Evolutionary conservation across 2,797 vertebrate genomes (phyloP).

Genomic region (Nyctalus aviator): DNA sequence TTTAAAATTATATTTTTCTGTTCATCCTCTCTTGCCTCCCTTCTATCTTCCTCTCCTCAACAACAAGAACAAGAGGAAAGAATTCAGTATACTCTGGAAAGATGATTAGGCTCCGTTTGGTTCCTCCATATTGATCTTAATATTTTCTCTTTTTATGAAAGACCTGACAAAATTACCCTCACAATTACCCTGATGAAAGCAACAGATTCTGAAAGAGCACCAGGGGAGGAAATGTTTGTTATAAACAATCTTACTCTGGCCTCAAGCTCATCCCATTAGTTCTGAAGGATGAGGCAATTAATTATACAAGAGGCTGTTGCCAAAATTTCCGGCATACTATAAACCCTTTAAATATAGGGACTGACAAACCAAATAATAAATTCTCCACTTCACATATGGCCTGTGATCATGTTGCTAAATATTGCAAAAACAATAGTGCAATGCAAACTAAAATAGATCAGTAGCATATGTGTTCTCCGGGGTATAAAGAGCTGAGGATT

Average conservation of each 20-base stretch:
- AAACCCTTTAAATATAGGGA: constrained; percentile 58
- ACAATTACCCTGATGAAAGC: constrained; percentile 25
- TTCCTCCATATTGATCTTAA: background rate
- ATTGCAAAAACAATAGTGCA: constrained; percentile 42
- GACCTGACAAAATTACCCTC: constrained; percentile 51
- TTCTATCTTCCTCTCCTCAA: background rate
- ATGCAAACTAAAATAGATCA: constrained; percentile 12
- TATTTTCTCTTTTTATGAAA: constrained; percentile 53
- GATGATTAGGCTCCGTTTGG: background rate
- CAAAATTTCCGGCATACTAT: constrained; percentile 59
- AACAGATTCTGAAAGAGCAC: constrained; percentile 41
- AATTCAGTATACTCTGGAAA: background rate
- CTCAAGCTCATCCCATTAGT: constrained; percentile 60
- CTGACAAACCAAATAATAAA: constrained; percentile 56
- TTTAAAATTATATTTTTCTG: constrained; percentile 26
- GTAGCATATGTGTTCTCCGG: background rate
- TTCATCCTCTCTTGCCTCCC: background rate
- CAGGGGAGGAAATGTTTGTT: constrained; percentile 23
- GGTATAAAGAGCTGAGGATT: background rate
- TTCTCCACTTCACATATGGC: constrained; percentile 54
- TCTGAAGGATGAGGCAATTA: constrained; percentile 64
- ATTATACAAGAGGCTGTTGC: constrained; percentile 48
- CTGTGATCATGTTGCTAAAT: constrained; percentile 35
- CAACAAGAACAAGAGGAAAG: background rate
- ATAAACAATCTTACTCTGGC: constrained; percentile 25